These are phyloP conservation scores for Pica pica DNA, from an alignment of 2,113 vertebrate genomes.

Conservation along the genomic window DNA sequence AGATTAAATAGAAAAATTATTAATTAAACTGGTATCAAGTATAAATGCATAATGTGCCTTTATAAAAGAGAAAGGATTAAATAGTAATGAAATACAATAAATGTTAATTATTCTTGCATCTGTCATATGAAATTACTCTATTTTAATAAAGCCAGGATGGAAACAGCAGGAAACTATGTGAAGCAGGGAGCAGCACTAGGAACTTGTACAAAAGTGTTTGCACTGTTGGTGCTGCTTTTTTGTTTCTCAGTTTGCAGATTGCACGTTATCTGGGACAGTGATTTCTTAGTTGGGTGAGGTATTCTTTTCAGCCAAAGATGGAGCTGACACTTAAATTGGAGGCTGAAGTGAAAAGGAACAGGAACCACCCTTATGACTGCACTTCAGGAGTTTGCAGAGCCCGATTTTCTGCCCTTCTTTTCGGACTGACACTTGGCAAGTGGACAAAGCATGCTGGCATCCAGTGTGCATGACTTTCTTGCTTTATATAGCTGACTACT, in stretches of 20 bases:
- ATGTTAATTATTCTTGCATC: not conserved
- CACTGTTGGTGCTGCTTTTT: not conserved
- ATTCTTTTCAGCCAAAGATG: not conserved
- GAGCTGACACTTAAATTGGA: not conserved
- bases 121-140: not conserved
- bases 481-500: not conserved
- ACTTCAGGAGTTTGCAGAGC: accelerated
- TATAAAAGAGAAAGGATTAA: not conserved
- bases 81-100: not conserved
- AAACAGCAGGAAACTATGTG: not conserved
- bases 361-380: not conserved
- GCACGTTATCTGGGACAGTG: not conserved
- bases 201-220: not conserved
- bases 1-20: not conserved
- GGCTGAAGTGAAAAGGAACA: not conserved
- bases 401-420: not conserved
- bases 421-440: accelerated
- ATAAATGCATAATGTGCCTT: not conserved
- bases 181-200: not conserved
- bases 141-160: not conserved
- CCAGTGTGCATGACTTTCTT: not conserved
- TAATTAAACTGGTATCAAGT: not conserved
- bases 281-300: not conserved
- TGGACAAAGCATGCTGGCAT: not conserved
- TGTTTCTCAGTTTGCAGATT: not conserved